Evolutionary conservation across 2,888 invertebrate species (phyloP).

Genomic region (Polymixis flavicincta): DNA sequence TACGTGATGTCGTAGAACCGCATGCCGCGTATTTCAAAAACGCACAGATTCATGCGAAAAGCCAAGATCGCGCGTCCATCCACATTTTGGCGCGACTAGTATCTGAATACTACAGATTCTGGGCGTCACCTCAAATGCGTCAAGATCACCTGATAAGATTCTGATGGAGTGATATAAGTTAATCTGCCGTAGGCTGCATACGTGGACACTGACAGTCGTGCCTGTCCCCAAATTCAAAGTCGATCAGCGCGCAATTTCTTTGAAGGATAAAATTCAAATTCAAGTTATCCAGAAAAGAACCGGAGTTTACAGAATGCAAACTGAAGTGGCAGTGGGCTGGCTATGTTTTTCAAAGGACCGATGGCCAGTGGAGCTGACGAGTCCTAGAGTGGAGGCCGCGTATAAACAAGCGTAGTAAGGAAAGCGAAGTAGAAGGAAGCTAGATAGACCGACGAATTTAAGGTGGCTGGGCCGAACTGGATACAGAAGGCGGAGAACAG

Average conservation of each 20-base stretch:
- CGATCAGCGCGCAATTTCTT: background rate
- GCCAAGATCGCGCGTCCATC: background rate
- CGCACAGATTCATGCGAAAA: background rate
- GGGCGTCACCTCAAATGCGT: slow-evolving; percentile 19
- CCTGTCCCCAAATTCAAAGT: background rate
- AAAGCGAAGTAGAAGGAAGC: no score
- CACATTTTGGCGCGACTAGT: background rate
- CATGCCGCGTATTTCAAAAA: background rate
- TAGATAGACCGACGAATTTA: no score
- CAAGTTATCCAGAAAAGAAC: background rate
- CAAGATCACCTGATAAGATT: slow-evolving; percentile 35
- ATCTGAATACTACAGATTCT: background rate
- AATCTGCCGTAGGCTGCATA: background rate
- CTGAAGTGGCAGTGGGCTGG: background rate
- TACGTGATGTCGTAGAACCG: background rate
- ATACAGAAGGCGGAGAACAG: background rate
- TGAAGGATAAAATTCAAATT: no score
- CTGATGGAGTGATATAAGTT: slow-evolving; percentile 17
- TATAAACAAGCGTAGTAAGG: background rate
- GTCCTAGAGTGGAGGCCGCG: background rate
- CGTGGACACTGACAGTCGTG: background rate
- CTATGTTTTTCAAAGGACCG: background rate
- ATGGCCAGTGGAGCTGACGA: no score
- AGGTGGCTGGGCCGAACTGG: no score
- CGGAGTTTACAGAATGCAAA: background rate